These are phyloP conservation scores for Hirundichthys speculiger DNA, from an alignment of 2,113 vertebrate genomes.

Conservation along the genomic window DNA sequence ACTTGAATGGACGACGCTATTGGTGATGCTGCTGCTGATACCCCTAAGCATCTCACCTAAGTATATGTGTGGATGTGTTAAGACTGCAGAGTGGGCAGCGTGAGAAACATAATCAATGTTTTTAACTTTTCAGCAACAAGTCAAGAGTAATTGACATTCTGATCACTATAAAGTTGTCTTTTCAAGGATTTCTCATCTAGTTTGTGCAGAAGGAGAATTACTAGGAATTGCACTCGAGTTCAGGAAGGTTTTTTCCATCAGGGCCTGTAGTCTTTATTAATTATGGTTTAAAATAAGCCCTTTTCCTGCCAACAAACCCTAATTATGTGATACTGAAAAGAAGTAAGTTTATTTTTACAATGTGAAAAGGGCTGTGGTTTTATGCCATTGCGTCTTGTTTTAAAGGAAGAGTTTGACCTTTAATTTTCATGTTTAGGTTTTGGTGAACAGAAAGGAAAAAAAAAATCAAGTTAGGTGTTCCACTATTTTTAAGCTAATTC, in stretches of 20 bases:
- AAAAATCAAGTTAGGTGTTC: too few species aligned
- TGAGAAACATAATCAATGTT: conserved; percentile 31
- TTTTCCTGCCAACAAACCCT: background rate
- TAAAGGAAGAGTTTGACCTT: too few species aligned
- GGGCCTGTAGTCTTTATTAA: background rate
- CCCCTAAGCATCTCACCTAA: conserved; percentile 14
- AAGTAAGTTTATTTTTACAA: too few species aligned
- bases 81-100: conserved; percentile 15
- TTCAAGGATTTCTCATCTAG: background rate
- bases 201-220: background rate
- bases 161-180: background rate
- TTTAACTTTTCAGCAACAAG: conserved; percentile 21
- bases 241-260: background rate
- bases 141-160: conserved; percentile 1
- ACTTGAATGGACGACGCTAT: conserved; percentile 1
- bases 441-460: too few species aligned
- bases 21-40: conserved; percentile 8
- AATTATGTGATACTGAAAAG: too few species aligned
- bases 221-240: background rate
- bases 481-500: too few species aligned
- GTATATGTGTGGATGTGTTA: conserved; percentile 7
- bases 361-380: too few species aligned
- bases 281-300: background rate
- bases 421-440: too few species aligned
- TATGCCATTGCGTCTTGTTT: too few species aligned